Evolutionary conservation across 2,888 invertebrate genomes (phyloP), one percentile per base, ranked within the genome.

Genomic region (Diaprepes abbreviatus): DNA sequence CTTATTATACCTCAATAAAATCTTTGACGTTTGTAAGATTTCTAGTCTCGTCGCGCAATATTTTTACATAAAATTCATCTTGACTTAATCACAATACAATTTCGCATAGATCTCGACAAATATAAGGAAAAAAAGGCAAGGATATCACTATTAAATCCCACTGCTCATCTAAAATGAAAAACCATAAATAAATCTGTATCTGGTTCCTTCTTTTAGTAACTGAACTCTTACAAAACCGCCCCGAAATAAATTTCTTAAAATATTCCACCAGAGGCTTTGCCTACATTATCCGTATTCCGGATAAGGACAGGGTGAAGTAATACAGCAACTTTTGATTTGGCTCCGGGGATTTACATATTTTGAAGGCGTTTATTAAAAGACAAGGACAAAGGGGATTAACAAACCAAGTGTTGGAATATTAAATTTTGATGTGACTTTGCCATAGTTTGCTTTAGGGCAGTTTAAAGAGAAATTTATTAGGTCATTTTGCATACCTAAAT

Each of bases 351-450:
- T 48, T 48, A 28, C 48, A 48, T 48, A 48, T 48, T 48, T 48
- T 48, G 24, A 48, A 48, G 48, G 24, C 21, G 48, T 48, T 48
- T 48, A 48, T 28, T 48, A 28, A 48, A 48, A 48, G 48, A 48
- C 48, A 48, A 48, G 48, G 48, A 24, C 48, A 48, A 48, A 48
- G 10, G 24, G 24, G 48, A 48, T 48, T 48, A 48, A 28, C 48
- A 48, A 48, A 48, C 48, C 48, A 28, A 48, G 28, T 48, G 48
- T 48, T 14, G 28, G 48, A 48, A 48, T 48, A 28, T 48, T 48
- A 48, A 48, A 48, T 48, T 48, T 48, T 48, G 24, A 48, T 48
- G 24, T 48, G 48, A 48, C 48, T 48, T 48, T 48, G 24, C 24
- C 12, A 28, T 48, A 19, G 24, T 12, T 48, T 28, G 45, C 21